These are phyloP conservation scores for Apodemia zela DNA, from an alignment of 2,888 invertebrate species.

Conservation along the genomic window DNA sequence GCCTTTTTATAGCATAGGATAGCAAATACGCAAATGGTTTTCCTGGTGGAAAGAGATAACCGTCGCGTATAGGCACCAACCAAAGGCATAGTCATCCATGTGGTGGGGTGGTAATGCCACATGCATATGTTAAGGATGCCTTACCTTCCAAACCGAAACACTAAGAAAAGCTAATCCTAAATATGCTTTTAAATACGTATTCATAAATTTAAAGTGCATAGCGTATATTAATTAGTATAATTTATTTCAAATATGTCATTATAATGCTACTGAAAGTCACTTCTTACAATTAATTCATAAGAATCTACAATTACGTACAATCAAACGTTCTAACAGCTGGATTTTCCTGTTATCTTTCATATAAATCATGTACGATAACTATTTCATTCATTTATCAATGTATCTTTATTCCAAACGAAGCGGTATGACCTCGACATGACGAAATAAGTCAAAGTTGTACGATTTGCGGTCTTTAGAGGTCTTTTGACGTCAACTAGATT, in stretches of 20 bases:
- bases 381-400: conserved; percentile 7
- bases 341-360: conserved; percentile 14
- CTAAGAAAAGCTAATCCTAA: too few species aligned
- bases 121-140: too few species aligned
- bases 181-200: too few species aligned
- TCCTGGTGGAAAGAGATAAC: too few species aligned
- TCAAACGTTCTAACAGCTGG: neutral
- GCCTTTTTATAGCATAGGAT: too few species aligned
- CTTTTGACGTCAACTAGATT: neutral
- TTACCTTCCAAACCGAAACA: too few species aligned
- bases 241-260: neutral
- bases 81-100: too few species aligned
- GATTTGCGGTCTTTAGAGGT: neutral
- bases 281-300: neutral
- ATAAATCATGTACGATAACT: conserved; percentile 3
- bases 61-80: too few species aligned
- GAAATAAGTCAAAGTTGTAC: conserved; percentile 5
- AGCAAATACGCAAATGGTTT: too few species aligned
- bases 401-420: neutral
- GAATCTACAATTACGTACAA: neutral
- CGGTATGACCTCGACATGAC: neutral
- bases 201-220: neutral
- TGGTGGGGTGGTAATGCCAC: too few species aligned
- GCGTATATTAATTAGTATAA: neutral
- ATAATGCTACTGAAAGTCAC: neutral